Evolutionary conservation across 2,888 invertebrate species (phyloP), one percentile per base, ranked within the genome.

Genomic region (Pollenia angustigena): DNA sequence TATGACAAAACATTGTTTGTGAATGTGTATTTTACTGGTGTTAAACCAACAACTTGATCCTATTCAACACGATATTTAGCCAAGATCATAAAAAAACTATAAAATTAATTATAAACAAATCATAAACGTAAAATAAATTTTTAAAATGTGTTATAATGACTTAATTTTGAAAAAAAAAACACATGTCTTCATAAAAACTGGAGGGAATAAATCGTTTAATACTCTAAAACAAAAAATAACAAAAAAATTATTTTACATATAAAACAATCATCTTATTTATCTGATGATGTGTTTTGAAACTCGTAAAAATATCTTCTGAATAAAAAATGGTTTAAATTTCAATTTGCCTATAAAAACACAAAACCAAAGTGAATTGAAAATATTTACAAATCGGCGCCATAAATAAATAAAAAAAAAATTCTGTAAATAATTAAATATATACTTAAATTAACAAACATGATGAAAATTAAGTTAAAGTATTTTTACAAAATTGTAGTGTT

Each of bases 311-410:
- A 14, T 32, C 32, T 32, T 32, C 32, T 10, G 16, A 56, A 60
- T 58, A 52, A 7, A 52, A 74, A 82, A 4, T 68, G 56, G 50
- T 78, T 64, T 40, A 52, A 74, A 54, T 84, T 79, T 68, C 40
- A 76, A 76, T 66, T 78, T 52, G 66, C 62, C 66, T 72, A 66
- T 72, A 58, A 66, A 84, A 81, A 84, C 52, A 81, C 60, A 78
- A 81, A 81, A 72, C 81, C 81, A 81, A 87, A 83, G 86, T 83
- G 86, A 87, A 87, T 84, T 78, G 81, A 87, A 83, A 87, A 87
- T 87, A 87, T 87, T 87, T 84, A 87, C 84, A 81, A 76, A 84
- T 72, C 66, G 72, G 84, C 87, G 87, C 87, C 87, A 78, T 87
- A 81, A 84, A 81, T 84, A 74, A 80, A 82, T 82, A 82, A 66